A percentile compares a stretch with the other conserved stretches of the same genome.
These are phyloP conservation scores for Pseudotriccus pelzelni DNA, from an alignment of 2,797 vertebrate genomes.

Conservation along the genomic window DNA sequence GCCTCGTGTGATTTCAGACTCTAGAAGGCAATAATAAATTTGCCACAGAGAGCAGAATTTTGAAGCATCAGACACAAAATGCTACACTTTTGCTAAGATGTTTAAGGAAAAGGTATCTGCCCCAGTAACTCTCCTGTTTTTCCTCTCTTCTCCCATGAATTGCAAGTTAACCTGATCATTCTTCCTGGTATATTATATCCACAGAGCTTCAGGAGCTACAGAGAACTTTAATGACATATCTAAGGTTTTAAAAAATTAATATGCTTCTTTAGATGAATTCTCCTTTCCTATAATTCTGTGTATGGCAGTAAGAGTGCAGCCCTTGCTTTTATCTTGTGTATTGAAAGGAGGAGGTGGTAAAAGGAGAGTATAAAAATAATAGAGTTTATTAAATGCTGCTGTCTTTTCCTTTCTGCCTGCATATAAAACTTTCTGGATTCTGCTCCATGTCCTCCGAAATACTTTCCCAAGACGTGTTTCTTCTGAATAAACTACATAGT, in stretches of 20 bases:
- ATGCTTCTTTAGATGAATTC: accelerated
- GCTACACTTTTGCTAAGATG: neutral
- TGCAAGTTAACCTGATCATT: neutral
- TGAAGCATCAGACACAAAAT: neutral
- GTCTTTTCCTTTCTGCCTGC: neutral
- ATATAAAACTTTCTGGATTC: neutral
- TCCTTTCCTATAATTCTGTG: neutral
- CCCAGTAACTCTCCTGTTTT: neutral
- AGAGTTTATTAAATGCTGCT: neutral
- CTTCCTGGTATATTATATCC: neutral
- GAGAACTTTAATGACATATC: neutral
- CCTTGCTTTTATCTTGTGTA: neutral
- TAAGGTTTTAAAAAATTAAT: neutral
- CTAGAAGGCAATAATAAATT: neutral
- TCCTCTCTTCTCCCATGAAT: neutral
- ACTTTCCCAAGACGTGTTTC: neutral
- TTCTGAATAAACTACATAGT: neutral
- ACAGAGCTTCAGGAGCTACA: neutral
- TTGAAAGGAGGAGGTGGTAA: neutral
- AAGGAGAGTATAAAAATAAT: neutral
- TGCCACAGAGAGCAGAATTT: neutral
- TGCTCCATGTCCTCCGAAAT: neutral
- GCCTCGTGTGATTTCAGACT: neutral
- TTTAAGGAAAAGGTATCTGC: neutral
- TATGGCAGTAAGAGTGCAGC: neutral